Evolutionary conservation across 2,113 vertebrate genomes (phyloP), one percentile per base, ranked within the genome.

Genomic region (Sebastes schlegelii): DNA sequence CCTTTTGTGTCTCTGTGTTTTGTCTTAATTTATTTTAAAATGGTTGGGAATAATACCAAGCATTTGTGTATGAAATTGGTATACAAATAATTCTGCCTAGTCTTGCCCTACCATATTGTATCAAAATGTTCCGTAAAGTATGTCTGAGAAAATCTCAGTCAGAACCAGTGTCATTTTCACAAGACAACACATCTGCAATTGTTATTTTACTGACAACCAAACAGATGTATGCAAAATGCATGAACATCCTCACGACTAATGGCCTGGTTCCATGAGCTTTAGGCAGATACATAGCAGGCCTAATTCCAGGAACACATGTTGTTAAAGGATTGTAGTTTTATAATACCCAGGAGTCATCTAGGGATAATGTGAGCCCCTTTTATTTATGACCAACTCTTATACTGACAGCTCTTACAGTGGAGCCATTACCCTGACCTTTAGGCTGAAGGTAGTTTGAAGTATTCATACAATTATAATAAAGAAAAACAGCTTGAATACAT

Each of bases 221-320:
- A 23, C 67, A 85, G 48, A 82, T 84, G 69, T 78, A 61, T 82
- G 75, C 46, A 58, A 72, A 65, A 57, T 55, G 21, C 48, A 82
- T 45, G 34, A 52, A 57, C 49, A 77, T 72, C 73, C 67, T 74
- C 42, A 21, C 16, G 7, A 69, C 72, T 75, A 40, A 79, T 62
- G 61, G 14, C 68, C 82, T 78, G 65, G 82, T 70, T 86, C 74
- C 52, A 43, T 63, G 45, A 55, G 70, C 76, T 80, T 80, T 63
- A 82, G 70, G 43, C 74, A 74, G 65, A 79, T 72, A 74, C 72
- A 75, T 26, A 40, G 46, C 16, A 11, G 52, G 51, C 11, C 75
- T 82, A 79, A 92, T 84, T 85, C 87, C 46, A 84, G 61, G 48
- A 82, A 84, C 88, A 89, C 90, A 90, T 92, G 89, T 80, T 89